Evolutionary conservation across 2,797 vertebrate species (phyloP), one percentile per base, ranked within the genome.

Genomic region (Sciaenops ocellatus): DNA sequence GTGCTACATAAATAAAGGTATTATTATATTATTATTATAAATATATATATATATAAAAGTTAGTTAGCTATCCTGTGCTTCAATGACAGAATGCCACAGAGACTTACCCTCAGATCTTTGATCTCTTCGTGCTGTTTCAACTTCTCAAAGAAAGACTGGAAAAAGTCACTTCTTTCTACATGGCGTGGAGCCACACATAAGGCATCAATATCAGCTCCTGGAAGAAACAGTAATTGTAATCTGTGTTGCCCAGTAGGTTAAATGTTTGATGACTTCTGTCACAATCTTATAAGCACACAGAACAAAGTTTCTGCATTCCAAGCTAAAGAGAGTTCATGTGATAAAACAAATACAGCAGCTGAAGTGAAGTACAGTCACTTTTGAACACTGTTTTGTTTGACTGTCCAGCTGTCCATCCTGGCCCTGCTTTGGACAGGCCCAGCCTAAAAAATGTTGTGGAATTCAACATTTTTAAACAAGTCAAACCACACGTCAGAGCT

Each of bases 181-280:
- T 99, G 98, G 50, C 96, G 96, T 42, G 98, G 98, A 73, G 98
- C 97, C 87, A 99, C 97, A 94, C 98, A 99, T 56, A 99, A 94
- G 22, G 97, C 97, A 92, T 99, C 98, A 78, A 99, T 99, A 93
- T 99, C 98, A 80, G 98, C 97, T 81, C 98, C 98, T 99, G 90
- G 17, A 93, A 83, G 3, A 80, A 79, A 78, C n/a, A 59, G n/a
- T 47, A 15, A 42, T 16, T 28, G 47, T 44, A 18, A 50, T 55
- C 66, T 50, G 56, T n/a, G 24, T 30, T 67, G 34, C 8, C 24
- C 18, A 38, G 44, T 6, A 50, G 11, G 10, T 71, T 44, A 26
- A 62, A 63, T 1, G 34, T 2, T 22, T 67, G 26, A 16, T 20
- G 22, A 46, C 51, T 70, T 50, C 34, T 72, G 4, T 15, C 38